Evolutionary conservation across 2,113 vertebrate species (phyloP), one percentile per base, ranked within the genome.

Genomic region (Antigone vipio): DNA sequence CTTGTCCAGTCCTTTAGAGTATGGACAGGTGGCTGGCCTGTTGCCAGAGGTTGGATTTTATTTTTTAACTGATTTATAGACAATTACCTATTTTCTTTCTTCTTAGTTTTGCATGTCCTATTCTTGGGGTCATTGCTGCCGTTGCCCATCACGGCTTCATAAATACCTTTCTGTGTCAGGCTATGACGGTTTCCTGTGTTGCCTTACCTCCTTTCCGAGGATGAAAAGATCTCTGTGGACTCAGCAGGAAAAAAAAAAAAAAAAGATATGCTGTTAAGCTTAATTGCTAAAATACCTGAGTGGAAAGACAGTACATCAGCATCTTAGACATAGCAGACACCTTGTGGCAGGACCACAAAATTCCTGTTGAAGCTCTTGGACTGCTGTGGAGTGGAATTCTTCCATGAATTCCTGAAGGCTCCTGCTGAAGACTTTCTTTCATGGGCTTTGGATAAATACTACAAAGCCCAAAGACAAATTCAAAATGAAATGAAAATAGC

Each of bases 121-220:
- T 53, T 84, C 16, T 81, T 71, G 42, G 60, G 21, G 21, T 58
- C 1, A 3, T n/a, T 1, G 2, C 0, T 4, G 56, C 22, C 8
- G 2, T 0, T 4, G 56, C 22, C 8, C 2, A 0, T 44, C 2
- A 1, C 27, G 35, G 30, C 47, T 75, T 79, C 0, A 0, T 62
- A 49, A 88, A 62, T 62, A 64, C 24, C 29, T 95, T 55, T 50
- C 53, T 88, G 20, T 64, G 34, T 81, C 35, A 34, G 32, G 45
- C 85, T 29, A 38, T 42, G 35, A 27, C 15, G 45, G 23, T 67
- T 84, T 55, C 32, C 19, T 80, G n/a, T 63, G 49, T 68, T 80
- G 23, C n/a, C 9, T 76, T 81, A 26, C 34, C n/a, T 79, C 6
- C 22, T 55, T 78, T 72, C 5, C 14, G 52, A 79, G 18, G 32